A percentile compares a stretch with the other conserved stretches of the same genome.
Conservation (phyloP, 2,797 vertebrate species). For the Aphelocoma californica region DNA sequence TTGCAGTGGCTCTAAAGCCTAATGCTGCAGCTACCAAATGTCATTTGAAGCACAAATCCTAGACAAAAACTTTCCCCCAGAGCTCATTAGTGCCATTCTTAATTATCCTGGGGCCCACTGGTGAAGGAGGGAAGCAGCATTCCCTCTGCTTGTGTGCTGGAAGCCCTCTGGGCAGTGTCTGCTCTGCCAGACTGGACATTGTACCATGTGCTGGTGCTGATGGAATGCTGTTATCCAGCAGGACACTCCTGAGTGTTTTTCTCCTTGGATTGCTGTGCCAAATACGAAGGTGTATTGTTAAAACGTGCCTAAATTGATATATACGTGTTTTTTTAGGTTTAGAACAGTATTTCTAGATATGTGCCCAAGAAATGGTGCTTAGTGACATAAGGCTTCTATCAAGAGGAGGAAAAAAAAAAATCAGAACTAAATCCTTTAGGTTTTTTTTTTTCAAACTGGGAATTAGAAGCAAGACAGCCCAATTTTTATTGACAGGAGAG, state of each 20-base stretch:
- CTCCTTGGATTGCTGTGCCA: not conserved
- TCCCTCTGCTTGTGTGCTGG: not conserved
- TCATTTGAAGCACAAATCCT: not conserved
- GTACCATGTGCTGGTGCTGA: not conserved
- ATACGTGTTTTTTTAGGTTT: accelerated
- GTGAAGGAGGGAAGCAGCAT: not conserved
- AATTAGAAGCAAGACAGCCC: not conserved
- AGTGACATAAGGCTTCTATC: not conserved
- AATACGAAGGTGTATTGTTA: not conserved
- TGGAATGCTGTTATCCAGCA: not conserved
- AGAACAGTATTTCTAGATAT: not conserved
- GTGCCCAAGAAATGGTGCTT: not conserved
- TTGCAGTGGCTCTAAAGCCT: not conserved
- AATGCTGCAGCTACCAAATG: not conserved
- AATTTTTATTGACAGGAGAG: not conserved
- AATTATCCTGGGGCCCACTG: conserved; percentile 43
- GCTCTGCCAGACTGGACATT: not conserved
- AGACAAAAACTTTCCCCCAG: not conserved
- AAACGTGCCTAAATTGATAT: not conserved
- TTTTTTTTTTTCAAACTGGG: not conserved
- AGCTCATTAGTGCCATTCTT: conserved; percentile 46
- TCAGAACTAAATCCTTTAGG: not conserved
- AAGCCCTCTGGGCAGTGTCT: not conserved
- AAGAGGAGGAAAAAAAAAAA: not conserved
- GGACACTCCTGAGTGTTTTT: not conserved